These are phyloP conservation scores for Lymantria monacha DNA, from an alignment of 2,888 invertebrate genomes.

Conservation along the genomic window DNA sequence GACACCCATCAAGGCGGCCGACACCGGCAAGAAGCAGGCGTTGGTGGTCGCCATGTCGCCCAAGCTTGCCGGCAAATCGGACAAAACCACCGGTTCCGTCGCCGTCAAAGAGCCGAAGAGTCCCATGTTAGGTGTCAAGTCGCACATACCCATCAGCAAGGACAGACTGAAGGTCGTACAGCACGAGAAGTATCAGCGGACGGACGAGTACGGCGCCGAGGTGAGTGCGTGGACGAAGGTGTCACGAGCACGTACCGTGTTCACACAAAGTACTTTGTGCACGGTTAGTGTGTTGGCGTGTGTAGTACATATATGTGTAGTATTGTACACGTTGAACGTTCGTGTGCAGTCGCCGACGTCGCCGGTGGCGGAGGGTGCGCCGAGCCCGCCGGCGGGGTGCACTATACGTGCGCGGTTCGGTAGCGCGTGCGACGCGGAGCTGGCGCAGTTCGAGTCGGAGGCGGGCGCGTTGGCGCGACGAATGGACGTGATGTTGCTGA, in stretches of 20 bases:
- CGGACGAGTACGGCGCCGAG: constrained; percentile 40
- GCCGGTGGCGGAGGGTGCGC: not conserved
- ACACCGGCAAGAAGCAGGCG: constrained; percentile 42
- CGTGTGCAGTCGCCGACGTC: not conserved
- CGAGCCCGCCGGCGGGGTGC: not conserved
- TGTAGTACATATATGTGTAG: too few relatives aligned
- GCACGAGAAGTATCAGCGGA: constrained; percentile 48
- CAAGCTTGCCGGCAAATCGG: constrained; percentile 36
- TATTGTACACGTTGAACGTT: too few relatives aligned
- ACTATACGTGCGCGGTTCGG: constrained; percentile 27
- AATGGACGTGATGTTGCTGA: constrained; percentile 82
- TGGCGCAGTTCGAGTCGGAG: constrained; percentile 39
- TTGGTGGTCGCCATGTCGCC: constrained; percentile 72
- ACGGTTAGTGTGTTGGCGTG: too few relatives aligned
- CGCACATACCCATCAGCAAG: constrained; percentile 38
- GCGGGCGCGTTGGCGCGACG: constrained; percentile 67
- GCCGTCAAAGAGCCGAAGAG: constrained; percentile 18
- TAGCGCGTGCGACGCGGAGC: constrained; percentile 36
- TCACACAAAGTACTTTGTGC: too few relatives aligned
- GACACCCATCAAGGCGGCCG: constrained; percentile 59
- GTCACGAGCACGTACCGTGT: too few relatives aligned
- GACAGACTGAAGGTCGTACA: constrained; percentile 30
- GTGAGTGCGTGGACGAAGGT: constrained; percentile 15
- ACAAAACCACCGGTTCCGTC: constrained; percentile 2
- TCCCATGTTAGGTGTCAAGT: constrained; percentile 14